Percentiles rank a stretch among this genome's conserved stretches.
phyloP scores from a whole-genome alignment of 2,888 invertebrate genomes.

The Meiosimyza platycephala region DNA sequence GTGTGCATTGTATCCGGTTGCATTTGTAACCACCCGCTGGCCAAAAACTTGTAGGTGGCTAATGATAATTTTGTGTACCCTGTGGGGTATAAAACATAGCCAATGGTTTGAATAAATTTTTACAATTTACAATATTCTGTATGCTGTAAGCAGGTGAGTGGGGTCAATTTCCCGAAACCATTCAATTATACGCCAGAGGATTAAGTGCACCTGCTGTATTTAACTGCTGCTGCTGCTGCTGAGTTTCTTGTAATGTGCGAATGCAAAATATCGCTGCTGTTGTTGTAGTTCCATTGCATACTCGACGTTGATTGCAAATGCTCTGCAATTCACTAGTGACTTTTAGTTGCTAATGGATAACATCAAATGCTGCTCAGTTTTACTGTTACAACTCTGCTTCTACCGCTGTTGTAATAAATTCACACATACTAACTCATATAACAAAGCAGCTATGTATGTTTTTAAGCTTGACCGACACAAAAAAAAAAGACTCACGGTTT shows the following conservation, averaged over 20 bases:
- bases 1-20: too few species aligned
- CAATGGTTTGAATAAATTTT: too few species aligned
- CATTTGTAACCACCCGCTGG: too few species aligned
- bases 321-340: background rate
- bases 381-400: background rate
- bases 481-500: too few species aligned
- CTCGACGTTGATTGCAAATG: background rate
- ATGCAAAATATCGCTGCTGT: conserved; percentile 1
- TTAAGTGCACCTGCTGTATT: background rate
- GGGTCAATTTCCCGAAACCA: background rate
- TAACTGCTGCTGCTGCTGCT: conserved; percentile 16
- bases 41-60: too few species aligned
- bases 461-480: too few species aligned
- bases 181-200: background rate
- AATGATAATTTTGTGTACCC: too few species aligned
- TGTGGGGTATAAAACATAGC: too few species aligned
- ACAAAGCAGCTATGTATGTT: too few species aligned
- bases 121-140: background rate
- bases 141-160: background rate
- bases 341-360: conserved; percentile 16
- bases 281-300: conserved; percentile 3
- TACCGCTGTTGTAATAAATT: background rate
- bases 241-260: background rate
- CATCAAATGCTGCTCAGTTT: background rate
- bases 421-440: background rate